Percentiles rank a stretch among this genome's conserved stretches.
Evolutionary conservation across 2,113 vertebrate genomes (phyloP).

Genomic region (Bubo bubo): DNA sequence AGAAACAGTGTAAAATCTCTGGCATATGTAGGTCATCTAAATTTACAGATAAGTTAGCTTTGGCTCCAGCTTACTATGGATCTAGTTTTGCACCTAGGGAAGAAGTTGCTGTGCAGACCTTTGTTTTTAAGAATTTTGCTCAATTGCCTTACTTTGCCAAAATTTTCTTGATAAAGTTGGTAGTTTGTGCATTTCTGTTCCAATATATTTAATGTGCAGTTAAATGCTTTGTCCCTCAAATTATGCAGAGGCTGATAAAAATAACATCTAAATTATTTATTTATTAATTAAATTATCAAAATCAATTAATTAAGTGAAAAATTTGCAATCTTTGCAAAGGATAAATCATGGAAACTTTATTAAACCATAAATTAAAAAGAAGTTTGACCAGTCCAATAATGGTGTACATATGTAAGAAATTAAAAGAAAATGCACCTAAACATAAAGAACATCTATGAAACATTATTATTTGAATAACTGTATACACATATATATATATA

Average conservation of each 20-base stretch:
- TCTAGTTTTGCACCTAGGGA: background rate
- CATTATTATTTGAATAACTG: background rate
- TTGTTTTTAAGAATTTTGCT: background rate
- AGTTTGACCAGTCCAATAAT: background rate
- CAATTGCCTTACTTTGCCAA: background rate
- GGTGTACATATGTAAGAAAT: background rate
- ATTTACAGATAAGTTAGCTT: constrained; percentile 44
- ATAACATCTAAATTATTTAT: background rate
- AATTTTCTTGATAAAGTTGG: background rate
- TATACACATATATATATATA: background rate
- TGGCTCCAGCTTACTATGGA: background rate
- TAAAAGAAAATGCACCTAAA: background rate
- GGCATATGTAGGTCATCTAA: constrained; percentile 60
- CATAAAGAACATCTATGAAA: background rate
- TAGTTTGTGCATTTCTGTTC: background rate
- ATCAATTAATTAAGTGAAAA: background rate
- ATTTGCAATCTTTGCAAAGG: background rate
- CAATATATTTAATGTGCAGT: background rate
- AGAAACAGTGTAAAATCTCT: constrained; percentile 39
- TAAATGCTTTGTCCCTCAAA: background rate
- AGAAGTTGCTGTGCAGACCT: background rate
- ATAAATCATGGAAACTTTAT: background rate
- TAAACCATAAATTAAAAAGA: background rate
- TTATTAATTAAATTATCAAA: background rate
- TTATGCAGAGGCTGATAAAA: background rate